Percentiles rank a stretch among this genome's conserved stretches.
Conservation (phyloP, 2,888 invertebrate species). For the Agonopterix heracliana region DNA sequence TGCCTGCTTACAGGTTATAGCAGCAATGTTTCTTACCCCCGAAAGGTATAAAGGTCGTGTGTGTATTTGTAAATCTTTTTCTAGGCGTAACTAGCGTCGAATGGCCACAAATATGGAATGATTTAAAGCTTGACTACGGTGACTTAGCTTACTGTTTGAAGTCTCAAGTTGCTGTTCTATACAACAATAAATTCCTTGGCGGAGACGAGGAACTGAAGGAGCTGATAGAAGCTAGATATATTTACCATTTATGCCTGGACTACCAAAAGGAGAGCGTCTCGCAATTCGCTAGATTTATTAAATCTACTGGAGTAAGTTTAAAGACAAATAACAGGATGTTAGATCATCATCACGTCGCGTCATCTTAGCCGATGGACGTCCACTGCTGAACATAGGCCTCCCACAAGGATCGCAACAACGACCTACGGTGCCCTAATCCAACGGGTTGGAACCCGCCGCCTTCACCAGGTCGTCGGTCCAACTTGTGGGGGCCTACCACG, state of each 20-base stretch:
- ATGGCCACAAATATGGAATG: constrained; percentile 52
- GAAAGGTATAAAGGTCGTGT: too few relatives aligned
- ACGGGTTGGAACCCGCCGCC: too few relatives aligned
- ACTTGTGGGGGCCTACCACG: too few relatives aligned
- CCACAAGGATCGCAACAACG: too few relatives aligned
- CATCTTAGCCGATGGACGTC: too few relatives aligned
- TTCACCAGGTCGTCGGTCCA: too few relatives aligned
- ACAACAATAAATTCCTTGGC: constrained; percentile 69
- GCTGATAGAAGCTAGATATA: constrained; percentile 58
- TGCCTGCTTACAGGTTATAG: too few relatives aligned
- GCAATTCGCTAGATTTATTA: constrained; percentile 56
- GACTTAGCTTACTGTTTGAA: constrained; percentile 58
- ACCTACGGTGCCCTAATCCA: background rate
- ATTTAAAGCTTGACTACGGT: constrained; percentile 56
- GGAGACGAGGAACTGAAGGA: constrained; percentile 65
- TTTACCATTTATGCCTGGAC: constrained; percentile 54
- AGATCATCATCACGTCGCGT: too few relatives aligned
- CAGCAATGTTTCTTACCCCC: too few relatives aligned
- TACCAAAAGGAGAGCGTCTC: constrained; percentile 58
- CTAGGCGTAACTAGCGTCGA: constrained; percentile 49
- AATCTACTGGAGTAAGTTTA: constrained; percentile 54
- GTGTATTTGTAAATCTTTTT: too few relatives aligned
- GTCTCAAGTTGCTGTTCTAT: constrained; percentile 64
- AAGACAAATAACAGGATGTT: background rate
- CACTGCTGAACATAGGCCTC: too few relatives aligned